Evolutionary conservation across 2,888 invertebrate species (phyloP), one percentile per base, ranked within the genome.

Genomic region (Eurois occulta): DNA sequence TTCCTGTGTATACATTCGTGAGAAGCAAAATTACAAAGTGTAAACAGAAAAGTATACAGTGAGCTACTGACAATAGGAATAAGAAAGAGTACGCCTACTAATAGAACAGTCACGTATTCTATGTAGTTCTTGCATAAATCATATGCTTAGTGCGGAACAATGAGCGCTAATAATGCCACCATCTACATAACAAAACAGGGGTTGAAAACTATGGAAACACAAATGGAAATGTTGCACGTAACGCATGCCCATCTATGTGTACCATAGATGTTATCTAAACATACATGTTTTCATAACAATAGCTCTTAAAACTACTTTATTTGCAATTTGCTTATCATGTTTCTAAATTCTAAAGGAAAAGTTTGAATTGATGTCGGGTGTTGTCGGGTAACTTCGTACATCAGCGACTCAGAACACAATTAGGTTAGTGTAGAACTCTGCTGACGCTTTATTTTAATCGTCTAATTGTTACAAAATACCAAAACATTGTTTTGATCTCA

Each of bases 161-260:
- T 91, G 88, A 86, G 72, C 73, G 78, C 79, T 84, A 88, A 91
- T 91, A 91, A 90, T 90, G 88, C 87, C 82, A 81, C 78, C 87
- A 94, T 95, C 91, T 91, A 90, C 94, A 95, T 95, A 86, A 95
- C 94, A 95, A 95, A 93, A 91, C 89, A 89, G 86, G 89, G 89
- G 85, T 88, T 88, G 89, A 87, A 88, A 91, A 90, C 89, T 86
- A 85, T 84, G 84, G 84, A 81, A 83, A 87, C 84, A 86, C 87
- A 88, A 88, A 90, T 85, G 87, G 85, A 67, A 81, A 84, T 81
- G 78, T 75, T 69, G 76, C 84, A 72, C n/a, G n/a, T n/a, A 86
- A 79, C 86, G 83, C 85, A 86, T 72, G 84, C 85, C 86, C 86
- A 88, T 86, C 80, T 86, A 74, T 55, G 73, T 78, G 64, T 80